phyloP scores from a whole-genome alignment of 2,113 vertebrate species.

The Zosterops hypoxanthus region DNA sequence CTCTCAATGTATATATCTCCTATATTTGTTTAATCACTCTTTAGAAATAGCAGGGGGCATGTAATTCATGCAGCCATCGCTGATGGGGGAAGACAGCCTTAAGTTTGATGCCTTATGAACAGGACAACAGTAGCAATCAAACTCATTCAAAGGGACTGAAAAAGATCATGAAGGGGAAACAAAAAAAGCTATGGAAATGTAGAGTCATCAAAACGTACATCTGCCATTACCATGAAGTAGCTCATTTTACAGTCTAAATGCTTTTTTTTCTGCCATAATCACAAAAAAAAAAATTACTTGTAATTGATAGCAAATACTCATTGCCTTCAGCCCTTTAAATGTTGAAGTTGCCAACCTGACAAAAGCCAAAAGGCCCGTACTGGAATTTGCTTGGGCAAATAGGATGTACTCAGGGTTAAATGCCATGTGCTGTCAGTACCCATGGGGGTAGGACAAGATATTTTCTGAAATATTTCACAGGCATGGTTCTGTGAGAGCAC shows the following conservation, averaged over 20 bases:
- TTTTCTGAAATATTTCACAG: not conserved
- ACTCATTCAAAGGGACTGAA: not conserved
- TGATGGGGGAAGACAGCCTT: not conserved
- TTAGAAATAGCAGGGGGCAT: not conserved
- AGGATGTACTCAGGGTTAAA: not conserved
- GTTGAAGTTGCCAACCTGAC: not conserved
- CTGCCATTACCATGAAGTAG: not conserved
- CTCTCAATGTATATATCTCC: not conserved
- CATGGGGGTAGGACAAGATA: not conserved
- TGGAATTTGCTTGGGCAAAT: not conserved
- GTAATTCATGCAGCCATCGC: not conserved
- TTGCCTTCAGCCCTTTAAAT: not conserved
- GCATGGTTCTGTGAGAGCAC: not conserved
- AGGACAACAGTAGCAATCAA: not conserved
- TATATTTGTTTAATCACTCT: not conserved
- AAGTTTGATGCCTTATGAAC: not conserved
- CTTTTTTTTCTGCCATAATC: not conserved
- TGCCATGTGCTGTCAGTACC: not conserved
- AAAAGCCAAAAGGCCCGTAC: not conserved
- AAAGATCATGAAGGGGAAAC: not conserved
- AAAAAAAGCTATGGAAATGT: not conserved
- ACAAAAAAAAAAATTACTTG: not conserved
- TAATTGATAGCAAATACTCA: not conserved
- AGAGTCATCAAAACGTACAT: not conserved
- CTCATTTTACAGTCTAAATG: not conserved